Base-by-base conservation (phyloP, 2,888 invertebrate species). In the Ormyrus thymus region DNA sequence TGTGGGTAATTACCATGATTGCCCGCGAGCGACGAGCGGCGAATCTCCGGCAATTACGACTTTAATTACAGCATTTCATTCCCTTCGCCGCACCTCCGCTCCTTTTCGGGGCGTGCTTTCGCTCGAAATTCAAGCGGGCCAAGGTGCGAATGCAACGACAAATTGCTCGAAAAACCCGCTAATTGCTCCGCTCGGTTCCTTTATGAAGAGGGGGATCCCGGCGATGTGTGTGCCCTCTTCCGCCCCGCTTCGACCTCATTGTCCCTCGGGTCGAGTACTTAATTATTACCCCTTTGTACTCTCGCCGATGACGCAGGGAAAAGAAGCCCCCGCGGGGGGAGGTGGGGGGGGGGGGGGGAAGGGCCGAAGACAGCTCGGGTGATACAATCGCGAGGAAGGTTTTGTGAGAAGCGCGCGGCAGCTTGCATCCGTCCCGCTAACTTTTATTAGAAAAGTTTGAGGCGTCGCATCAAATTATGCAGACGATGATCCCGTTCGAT, bases 1-100 rank as follows among this genome's bases (percentile, higher is more conserved):
- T 83, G 78, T 84, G 81, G 85, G 85, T 87, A 88, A 88, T 88
- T 88, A 86, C 84, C 86, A 85, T 86, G 86, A 88, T 88, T 87
- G 84, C 84, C 82, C 10, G 55, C 83, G 82, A 59, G 74, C 50
- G 76, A 82, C 56, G 79, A 82, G 81, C 80, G 81, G 82, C 83
- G 84, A 86, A 87, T 86, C 84, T 81, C 82, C 80, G 82, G 83
- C 86, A 87, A 88, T 88, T 88, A 86, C 85, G 82, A 82, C 84
- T 82, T 84, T 87, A 86, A 87, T 87, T 87, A 84, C 84, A 73
- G 78, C 84, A 80, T 84, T 84, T 76, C 76, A 66, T 65, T 43
- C 78, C 43, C 15, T 74, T 50, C 46, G 43, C 53, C 48, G 65
- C 55, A n/a, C 15, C 8, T 9, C 51, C 45, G 10, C 48, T 29